A percentile compares a stretch with the other conserved stretches of the same genome.
phyloP scores from a whole-genome alignment of 2,797 vertebrate genomes.

The Phalloptychus januarius region DNA sequence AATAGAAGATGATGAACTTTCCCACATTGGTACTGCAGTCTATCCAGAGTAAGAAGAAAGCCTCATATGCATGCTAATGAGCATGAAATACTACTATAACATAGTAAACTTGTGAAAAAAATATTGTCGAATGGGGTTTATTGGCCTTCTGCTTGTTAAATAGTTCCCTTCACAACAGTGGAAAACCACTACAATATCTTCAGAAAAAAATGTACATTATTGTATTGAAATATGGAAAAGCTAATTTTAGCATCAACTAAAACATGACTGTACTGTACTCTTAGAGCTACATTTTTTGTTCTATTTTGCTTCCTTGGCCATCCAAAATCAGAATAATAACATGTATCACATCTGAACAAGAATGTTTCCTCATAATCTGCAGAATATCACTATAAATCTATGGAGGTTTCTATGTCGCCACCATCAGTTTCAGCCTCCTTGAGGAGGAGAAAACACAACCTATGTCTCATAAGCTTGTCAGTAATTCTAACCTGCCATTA shows the following conservation, averaged over 20 bases:
- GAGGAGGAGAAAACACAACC: neutral
- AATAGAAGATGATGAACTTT: constrained; percentile 96
- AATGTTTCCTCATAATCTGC: neutral
- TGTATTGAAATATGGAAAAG: neutral
- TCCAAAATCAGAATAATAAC: neutral
- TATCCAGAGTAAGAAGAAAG: constrained; percentile 90
- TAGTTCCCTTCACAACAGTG: neutral
- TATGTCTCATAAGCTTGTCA: neutral
- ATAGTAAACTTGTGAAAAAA: neutral
- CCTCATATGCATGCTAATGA: neutral
- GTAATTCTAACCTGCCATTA: neutral
- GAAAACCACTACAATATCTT: neutral
- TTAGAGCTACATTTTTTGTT: neutral
- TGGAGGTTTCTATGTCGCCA: neutral
- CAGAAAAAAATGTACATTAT: neutral
- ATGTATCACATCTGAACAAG: neutral
- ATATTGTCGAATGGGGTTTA: neutral
- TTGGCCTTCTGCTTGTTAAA: neutral
- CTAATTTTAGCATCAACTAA: neutral
- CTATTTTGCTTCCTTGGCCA: neutral
- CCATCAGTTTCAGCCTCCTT: neutral
- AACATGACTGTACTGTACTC: neutral
- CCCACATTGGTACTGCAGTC: constrained; percentile 92
- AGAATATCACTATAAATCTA: neutral
- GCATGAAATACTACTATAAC: neutral